These are phyloP conservation scores for Callinectes sapidus DNA, from an alignment of 2,888 invertebrate species.

Conservation along the genomic window DNA sequence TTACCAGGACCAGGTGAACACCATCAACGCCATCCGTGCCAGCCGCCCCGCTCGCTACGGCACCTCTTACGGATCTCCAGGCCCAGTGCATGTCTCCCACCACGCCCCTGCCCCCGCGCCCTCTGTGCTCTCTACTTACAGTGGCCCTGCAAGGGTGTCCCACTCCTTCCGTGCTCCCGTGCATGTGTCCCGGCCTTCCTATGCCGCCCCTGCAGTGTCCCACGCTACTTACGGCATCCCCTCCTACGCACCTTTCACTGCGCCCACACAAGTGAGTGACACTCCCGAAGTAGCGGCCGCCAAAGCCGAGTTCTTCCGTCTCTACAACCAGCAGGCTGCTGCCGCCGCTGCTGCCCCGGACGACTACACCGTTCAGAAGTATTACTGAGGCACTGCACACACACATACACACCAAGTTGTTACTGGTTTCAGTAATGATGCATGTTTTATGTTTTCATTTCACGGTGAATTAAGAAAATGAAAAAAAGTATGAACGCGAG, in stretches of 20 bases:
- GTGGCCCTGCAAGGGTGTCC: background rate
- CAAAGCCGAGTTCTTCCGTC: constrained; percentile 57
- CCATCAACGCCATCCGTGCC: background rate
- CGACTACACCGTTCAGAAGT: constrained; percentile 28
- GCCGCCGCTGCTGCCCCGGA: constrained; percentile 62
- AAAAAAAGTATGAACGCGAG: background rate
- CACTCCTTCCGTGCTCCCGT: background rate
- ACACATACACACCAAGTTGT: background rate
- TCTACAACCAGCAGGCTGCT: constrained; percentile 53
- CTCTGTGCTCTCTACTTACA: background rate
- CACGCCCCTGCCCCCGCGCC: background rate
- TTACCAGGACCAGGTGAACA: constrained; percentile 51
- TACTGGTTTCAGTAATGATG: background rate
- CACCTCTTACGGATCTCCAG: background rate
- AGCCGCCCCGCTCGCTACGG: background rate
- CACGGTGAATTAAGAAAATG: background rate
- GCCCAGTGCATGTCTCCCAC: background rate
- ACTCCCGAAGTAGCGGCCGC: constrained; percentile 62
- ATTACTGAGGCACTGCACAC: background rate
- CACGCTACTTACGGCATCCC: background rate
- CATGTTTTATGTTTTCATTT: constrained; percentile 12
- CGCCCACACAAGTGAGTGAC: constrained; percentile 43
- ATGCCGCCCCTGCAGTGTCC: constrained; percentile 2
- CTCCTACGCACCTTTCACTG: background rate
- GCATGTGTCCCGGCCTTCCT: background rate